phyloP scores from a whole-genome alignment of 2,797 vertebrate species.

The Meriones psammophilus region DNA sequence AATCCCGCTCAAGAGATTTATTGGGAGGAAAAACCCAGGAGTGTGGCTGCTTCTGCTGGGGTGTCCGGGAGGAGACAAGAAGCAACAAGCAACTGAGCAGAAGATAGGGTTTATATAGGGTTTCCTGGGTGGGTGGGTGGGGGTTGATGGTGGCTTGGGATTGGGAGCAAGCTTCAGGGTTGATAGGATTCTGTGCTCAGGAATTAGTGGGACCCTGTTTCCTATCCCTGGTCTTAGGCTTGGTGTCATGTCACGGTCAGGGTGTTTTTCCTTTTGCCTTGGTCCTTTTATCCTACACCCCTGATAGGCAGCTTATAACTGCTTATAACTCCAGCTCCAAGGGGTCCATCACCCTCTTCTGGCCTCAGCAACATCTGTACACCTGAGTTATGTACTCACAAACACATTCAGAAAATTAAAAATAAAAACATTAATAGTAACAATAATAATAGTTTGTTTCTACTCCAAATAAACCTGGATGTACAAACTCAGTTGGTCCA shows the following conservation, averaged over 20 bases:
- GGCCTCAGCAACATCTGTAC: not conserved
- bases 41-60: not conserved
- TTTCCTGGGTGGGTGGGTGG: not conserved
- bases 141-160: not conserved
- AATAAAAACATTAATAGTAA: not conserved
- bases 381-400: not conserved
- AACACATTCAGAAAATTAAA: not conserved
- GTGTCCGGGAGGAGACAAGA: not conserved
- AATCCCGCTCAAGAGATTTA: too few relatives aligned
- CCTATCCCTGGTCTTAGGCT: not conserved
- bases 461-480: not conserved
- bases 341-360: not conserved
- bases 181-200: not conserved
- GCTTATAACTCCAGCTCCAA: not conserved
- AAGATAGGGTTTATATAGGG: not conserved
- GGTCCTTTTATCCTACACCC: not conserved
- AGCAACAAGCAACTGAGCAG: not conserved
- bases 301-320: too few relatives aligned
- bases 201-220: not conserved
- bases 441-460: not conserved
- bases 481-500: not conserved
- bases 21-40: not conserved
- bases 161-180: not conserved
- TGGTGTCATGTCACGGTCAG: not conserved
- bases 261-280: not conserved